These are phyloP conservation scores for Drosophila histrio DNA, from an alignment of 2,888 invertebrate genomes.

Conservation along the genomic window DNA sequence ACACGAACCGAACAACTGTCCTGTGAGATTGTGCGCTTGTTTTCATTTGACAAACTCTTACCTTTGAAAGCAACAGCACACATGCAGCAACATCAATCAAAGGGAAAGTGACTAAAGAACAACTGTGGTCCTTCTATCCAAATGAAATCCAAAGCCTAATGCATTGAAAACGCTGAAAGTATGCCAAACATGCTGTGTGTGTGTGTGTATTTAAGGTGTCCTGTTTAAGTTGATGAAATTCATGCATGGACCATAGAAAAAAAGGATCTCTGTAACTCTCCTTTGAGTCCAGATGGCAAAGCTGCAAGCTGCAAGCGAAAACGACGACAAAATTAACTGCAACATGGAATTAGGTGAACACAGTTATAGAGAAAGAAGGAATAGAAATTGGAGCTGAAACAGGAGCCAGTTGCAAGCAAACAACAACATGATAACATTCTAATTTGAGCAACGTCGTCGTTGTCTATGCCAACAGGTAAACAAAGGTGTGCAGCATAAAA, in stretches of 20 bases:
- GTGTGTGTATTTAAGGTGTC: conserved; percentile 38
- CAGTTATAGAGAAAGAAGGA: neutral
- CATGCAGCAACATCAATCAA: conserved; percentile 69
- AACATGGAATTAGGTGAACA: conserved; percentile 46
- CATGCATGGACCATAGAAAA: conserved; percentile 30
- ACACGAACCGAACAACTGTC: conserved; percentile 21
- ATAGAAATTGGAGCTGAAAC: conserved; percentile 20
- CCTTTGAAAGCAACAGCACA: conserved; percentile 38
- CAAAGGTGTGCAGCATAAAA: conserved; percentile 39
- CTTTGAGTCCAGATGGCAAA: conserved; percentile 23
- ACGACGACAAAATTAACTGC: conserved; percentile 39
- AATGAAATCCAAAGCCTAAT: conserved; percentile 49
- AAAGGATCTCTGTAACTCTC: conserved; percentile 11
- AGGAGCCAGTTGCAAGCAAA: conserved; percentile 43
- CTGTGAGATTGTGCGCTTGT: conserved; percentile 12
- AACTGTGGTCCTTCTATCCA: conserved; percentile 8
- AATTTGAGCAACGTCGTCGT: conserved; percentile 42
- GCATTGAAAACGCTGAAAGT: conserved; percentile 68
- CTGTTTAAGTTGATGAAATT: conserved; percentile 56
- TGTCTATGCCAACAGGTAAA: conserved; percentile 30
- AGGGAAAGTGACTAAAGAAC: conserved; percentile 56
- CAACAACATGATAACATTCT: conserved; percentile 59
- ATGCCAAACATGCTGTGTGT: conserved; percentile 54
- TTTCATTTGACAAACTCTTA: conserved; percentile 49
- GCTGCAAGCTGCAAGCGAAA: conserved; percentile 16